Evolutionary conservation across 2,797 vertebrate genomes (phyloP).

Genomic region (Passerculus sandwichensis): DNA sequence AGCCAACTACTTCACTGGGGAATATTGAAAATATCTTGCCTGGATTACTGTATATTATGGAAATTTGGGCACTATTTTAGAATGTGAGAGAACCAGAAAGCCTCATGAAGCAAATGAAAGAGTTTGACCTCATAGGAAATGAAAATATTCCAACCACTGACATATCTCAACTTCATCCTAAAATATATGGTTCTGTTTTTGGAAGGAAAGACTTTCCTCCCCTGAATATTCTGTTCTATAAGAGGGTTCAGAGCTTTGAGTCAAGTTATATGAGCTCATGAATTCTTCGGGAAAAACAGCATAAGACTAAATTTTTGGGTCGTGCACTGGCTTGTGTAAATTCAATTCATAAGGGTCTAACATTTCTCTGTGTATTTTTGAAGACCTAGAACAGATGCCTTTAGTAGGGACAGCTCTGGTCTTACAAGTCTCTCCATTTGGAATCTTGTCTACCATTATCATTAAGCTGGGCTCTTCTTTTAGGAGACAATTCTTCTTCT

Average conservation of each 20-base stretch:
- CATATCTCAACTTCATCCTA: neutral
- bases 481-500: neutral
- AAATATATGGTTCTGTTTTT: neutral
- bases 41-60: neutral
- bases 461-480: neutral
- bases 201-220: neutral
- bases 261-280: neutral
- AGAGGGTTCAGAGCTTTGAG: neutral
- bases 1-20: neutral
- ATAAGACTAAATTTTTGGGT: neutral
- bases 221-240: neutral
- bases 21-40: neutral
- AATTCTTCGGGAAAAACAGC: neutral
- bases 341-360: neutral
- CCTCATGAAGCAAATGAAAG: neutral
- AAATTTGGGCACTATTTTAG: neutral
- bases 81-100: neutral
- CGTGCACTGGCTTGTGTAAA: neutral
- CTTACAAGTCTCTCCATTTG: neutral
- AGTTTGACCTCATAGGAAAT: neutral
- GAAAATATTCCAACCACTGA: neutral
- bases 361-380: neutral
- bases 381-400: neutral
- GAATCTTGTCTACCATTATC: neutral
- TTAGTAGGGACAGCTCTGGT: neutral